phyloP scores from a whole-genome alignment of 2,797 vertebrate species.

The Chanos chanos region DNA sequence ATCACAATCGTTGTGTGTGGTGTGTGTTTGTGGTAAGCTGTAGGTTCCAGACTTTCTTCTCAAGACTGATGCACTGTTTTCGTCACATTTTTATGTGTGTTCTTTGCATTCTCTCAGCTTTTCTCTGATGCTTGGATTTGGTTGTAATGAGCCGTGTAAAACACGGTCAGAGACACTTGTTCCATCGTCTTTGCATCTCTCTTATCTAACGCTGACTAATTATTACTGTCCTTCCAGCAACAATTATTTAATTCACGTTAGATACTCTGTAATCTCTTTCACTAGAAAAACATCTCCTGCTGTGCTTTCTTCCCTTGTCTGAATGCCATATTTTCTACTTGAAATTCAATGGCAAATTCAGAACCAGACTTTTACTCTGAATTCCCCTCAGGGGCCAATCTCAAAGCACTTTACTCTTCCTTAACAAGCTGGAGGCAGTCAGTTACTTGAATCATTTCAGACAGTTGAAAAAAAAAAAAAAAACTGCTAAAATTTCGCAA shows the following conservation, averaged over 20 bases:
- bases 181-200: no score
- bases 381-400: constrained; percentile 32
- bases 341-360: constrained; percentile 22
- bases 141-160: no score
- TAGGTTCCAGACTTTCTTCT: no score
- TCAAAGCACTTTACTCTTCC: constrained; percentile 27
- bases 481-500: no score
- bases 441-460: constrained; percentile 35
- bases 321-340: constrained; percentile 15
- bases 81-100: no score
- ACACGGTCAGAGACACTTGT: no score
- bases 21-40: no score
- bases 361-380: constrained; percentile 8
- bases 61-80: no score
- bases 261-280: constrained; percentile 17
- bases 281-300: constrained; percentile 20
- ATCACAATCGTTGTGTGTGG: no score
- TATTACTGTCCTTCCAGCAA: background rate
- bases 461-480: constrained; percentile 20
- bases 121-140: no score
- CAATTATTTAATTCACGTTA: constrained; percentile 8
- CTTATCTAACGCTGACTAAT: no score
- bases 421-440: constrained; percentile 36
- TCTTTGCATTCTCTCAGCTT: no score
- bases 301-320: background rate